A percentile compares a stretch with the other conserved stretches of the same genome.
Conservation (phyloP, 2,888 invertebrate species). For the Tetranychus truncatus region DNA sequence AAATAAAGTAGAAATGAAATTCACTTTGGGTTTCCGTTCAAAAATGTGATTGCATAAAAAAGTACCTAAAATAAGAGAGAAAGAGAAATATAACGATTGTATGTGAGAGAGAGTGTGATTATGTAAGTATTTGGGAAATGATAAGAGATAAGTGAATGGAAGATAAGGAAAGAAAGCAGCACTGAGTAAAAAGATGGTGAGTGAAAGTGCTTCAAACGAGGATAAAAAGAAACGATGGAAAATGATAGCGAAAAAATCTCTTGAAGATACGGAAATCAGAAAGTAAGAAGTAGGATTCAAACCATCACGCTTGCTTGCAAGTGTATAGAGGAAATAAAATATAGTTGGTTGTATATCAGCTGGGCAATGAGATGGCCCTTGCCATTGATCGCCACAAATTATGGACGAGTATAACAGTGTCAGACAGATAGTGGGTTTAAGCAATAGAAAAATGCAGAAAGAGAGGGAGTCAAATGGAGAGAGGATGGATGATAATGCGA, state of each 20-base stretch:
- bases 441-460: neutral
- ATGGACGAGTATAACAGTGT: neutral
- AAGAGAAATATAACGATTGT: neutral
- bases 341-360: neutral
- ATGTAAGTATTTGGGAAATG: neutral
- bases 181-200: neutral
- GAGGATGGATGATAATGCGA: neutral
- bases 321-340: neutral
- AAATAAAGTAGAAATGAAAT: neutral
- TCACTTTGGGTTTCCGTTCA: neutral
- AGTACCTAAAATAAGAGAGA: neutral
- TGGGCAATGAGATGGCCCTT: neutral
- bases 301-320: neutral
- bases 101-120: neutral
- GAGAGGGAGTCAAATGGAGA: neutral
- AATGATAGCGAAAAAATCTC: neutral
- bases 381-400: neutral
- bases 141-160: neutral
- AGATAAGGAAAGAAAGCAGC: conserved; percentile 4
- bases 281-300: neutral
- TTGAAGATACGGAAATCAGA: neutral
- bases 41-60: neutral
- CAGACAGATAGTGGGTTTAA: neutral
- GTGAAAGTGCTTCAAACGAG: neutral
- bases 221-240: neutral